phyloP scores from a whole-genome alignment of 2,113 vertebrate species.

The Glaucidium brasilianum region DNA sequence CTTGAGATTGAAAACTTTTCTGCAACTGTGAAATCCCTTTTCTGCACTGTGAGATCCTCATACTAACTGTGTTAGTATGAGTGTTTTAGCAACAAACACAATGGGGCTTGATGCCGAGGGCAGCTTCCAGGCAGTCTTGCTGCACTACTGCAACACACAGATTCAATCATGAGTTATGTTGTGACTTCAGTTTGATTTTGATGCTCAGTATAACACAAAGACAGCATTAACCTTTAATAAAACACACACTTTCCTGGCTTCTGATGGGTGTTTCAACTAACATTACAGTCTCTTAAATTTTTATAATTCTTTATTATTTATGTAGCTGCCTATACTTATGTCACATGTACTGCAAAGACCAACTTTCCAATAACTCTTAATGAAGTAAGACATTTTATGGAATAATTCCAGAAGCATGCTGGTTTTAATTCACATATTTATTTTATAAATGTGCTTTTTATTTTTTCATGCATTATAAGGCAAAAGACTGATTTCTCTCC shows the following conservation, averaged over 20 bases:
- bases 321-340: not conserved
- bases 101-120: not conserved
- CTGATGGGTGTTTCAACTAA: not conserved
- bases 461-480: not conserved
- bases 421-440: not conserved
- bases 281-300: not conserved
- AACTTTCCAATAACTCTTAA: not conserved
- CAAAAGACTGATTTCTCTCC: not conserved
- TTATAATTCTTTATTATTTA: not conserved
- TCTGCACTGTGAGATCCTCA: not conserved
- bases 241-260: not conserved
- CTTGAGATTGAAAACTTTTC: not conserved
- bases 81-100: not conserved
- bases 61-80: not conserved
- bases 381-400: not conserved
- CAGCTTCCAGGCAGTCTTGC: not conserved
- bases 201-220: not conserved
- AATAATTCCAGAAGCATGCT: not conserved
- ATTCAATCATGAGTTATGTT: not conserved
- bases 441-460: not conserved
- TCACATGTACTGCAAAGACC: not conserved
- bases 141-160: not conserved
- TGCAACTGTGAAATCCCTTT: not conserved
- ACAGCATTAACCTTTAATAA: not conserved
- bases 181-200: not conserved